Evolutionary conservation across 2,113 vertebrate species (phyloP).

Genomic region (Pluvialis apricaria): DNA sequence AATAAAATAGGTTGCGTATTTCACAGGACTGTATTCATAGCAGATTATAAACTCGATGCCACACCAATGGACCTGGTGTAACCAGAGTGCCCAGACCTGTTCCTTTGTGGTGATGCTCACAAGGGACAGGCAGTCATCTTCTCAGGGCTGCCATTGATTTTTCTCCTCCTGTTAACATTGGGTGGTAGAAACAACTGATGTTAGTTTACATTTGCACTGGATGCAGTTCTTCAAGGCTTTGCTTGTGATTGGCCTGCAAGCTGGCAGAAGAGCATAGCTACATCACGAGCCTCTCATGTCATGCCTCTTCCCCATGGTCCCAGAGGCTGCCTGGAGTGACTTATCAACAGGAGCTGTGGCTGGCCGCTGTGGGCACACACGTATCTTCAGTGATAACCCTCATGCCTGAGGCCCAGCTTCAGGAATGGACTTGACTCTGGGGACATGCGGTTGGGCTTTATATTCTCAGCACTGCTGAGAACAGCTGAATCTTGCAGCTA

Average conservation of each 20-base stretch:
- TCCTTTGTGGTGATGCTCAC: background rate
- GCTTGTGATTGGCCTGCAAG: background rate
- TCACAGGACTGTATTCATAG: background rate
- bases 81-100: background rate
- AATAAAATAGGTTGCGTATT: background rate
- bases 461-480: background rate
- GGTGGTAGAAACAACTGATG: background rate
- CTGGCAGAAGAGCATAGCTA: rapidly evolving
- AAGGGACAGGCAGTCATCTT: background rate
- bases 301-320: rapidly evolving
- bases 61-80: no score
- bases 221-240: background rate
- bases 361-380: background rate
- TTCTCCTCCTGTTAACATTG: background rate
- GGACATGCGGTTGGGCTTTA: background rate
- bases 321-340: background rate
- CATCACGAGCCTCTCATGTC: rapidly evolving
- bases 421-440: background rate
- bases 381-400: background rate
- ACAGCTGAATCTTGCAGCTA: background rate
- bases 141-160: background rate
- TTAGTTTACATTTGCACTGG: background rate
- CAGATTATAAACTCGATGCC: background rate
- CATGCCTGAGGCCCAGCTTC: background rate
- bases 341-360: background rate